These are phyloP conservation scores for Carapus acus DNA, from an alignment of 2,797 vertebrate genomes.

Conservation along the genomic window DNA sequence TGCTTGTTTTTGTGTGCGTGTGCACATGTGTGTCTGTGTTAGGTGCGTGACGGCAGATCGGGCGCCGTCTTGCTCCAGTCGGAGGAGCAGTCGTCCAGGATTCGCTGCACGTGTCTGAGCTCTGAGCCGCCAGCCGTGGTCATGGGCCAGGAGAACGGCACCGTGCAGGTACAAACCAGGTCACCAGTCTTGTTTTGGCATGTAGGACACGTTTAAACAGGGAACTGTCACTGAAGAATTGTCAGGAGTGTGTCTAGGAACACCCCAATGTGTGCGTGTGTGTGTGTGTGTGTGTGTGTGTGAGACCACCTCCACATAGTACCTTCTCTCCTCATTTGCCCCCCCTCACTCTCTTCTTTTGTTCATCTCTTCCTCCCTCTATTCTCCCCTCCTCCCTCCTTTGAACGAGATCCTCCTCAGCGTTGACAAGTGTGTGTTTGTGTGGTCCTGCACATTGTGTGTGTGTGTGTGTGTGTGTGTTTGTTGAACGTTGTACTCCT, in stretches of 20 bases:
- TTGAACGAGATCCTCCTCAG: conserved; percentile 1
- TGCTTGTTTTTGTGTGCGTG: conserved; percentile 31
- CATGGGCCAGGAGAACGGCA: conserved; percentile 78
- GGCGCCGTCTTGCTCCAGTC: conserved; percentile 75
- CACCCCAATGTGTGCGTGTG: too few species aligned
- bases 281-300: too few species aligned
- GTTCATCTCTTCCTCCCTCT: conserved; percentile 11
- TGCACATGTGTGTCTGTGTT: conserved; percentile 23
- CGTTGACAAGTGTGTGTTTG: conserved; percentile 10
- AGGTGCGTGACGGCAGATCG: conserved; percentile 81
- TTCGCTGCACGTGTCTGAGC: conserved; percentile 82
- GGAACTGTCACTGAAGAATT: too few species aligned
- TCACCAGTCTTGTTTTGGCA: too few species aligned
- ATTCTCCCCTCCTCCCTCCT: too few species aligned
- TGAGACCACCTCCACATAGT: conserved; percentile 5
- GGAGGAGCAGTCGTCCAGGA: conserved; percentile 69
- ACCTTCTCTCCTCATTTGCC: conserved; percentile 3
- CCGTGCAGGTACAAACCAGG: conserved; percentile 71
- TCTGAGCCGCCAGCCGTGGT: conserved; percentile 66
- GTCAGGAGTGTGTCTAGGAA: too few species aligned
- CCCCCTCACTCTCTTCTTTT: conserved; percentile 14
- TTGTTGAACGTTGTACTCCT: neutral
- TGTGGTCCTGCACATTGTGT: too few species aligned
- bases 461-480: conserved; percentile 4
- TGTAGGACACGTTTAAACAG: too few species aligned